Percentiles rank a stretch among this genome's conserved stretches.
phyloP scores from a whole-genome alignment of 2,888 invertebrate species.

The Lepas anatifera region DNA sequence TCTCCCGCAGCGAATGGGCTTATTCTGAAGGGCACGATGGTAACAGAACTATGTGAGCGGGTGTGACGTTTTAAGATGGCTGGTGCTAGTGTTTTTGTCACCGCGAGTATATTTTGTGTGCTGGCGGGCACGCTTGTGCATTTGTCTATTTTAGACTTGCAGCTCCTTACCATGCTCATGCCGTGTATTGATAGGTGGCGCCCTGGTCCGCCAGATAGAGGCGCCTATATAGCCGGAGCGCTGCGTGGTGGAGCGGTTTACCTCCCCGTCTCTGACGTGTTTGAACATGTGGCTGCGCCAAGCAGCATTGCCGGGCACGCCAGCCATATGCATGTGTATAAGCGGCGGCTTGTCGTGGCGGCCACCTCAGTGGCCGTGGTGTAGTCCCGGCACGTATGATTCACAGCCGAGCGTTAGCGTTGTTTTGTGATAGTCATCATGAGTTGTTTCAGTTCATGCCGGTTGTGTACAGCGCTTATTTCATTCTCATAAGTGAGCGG shows the following conservation, averaged over 20 bases:
- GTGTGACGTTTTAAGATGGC: too few species aligned
- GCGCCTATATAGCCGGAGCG: too few species aligned
- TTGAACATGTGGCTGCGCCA: too few species aligned
- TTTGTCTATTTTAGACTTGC: not conserved
- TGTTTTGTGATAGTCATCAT: slow-evolving; percentile 11
- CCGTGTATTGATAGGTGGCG: too few species aligned
- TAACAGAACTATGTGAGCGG: not conserved
- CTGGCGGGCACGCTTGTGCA: too few species aligned
- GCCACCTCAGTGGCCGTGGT: not conserved
- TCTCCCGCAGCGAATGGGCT: not conserved
- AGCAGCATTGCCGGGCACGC: too few species aligned
- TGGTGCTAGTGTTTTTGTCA: not conserved
- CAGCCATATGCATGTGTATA: slow-evolving; percentile 6
- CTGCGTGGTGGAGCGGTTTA: too few species aligned
- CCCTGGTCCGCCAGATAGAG: too few species aligned
- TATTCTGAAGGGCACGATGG: not conserved
- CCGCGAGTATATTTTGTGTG: not conserved
- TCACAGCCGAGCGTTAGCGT: not conserved
- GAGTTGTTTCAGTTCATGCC: slow-evolving; percentile 9
- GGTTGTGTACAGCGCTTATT: slow-evolving; percentile 5
- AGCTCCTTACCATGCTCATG: slow-evolving; percentile 5
- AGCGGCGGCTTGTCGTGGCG: not conserved
- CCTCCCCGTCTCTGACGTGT: too few species aligned
- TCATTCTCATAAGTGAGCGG: not conserved
- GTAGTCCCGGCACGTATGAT: too few species aligned